Base-by-base conservation (phyloP, 2,113 vertebrate species). In the Nerophis ophidion region DNA sequence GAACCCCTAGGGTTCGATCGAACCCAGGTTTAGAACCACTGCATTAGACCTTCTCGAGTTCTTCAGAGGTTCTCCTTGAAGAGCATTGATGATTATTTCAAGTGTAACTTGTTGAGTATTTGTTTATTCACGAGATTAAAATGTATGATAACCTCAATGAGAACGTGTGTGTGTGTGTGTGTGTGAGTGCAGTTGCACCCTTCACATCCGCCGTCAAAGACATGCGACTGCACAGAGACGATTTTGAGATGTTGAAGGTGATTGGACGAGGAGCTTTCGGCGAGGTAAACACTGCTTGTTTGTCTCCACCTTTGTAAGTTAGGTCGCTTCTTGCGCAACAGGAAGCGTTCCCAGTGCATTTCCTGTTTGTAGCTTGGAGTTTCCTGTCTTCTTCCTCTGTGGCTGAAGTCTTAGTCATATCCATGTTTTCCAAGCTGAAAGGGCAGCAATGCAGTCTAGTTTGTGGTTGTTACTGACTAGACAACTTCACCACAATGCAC, bases 161-260 rank as follows among this genome's bases (percentile, higher is more conserved):
- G 4, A 5, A 7, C 8, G 36, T 50, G 55, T 46, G 40, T 17
- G 8, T 35, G 0, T 58, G 35, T 51, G 47, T 57, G 8, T 51
- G 8, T 61, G 33, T 57, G 13, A 55, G 38, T 48, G 46, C 76
- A 87, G 87, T 84, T 33, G 82, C 75, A 50, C 83, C 86, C 0
- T 89, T 87, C 63, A 86, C 82, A 57, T 75, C 79, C 55, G 72
- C 68, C 0, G 75, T 87, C 69, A 85, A 81, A 71, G 81, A 87
- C 62, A 81, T 91, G 86, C 71, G 90, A 15, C 84, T 91, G 52
- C 89, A 88, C 72, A 68, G 88, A 50, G 90, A 91, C 0, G 90
- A 91, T 82, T 91, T 91, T 12, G 90, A 91, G 79, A 91, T 91
- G 85, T 83, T 91, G 51, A 91, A 91, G 81, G 90, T 91, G 74